Evolutionary conservation across 2,888 invertebrate genomes (phyloP).

Genomic region (Microplitis deprimator): DNA sequence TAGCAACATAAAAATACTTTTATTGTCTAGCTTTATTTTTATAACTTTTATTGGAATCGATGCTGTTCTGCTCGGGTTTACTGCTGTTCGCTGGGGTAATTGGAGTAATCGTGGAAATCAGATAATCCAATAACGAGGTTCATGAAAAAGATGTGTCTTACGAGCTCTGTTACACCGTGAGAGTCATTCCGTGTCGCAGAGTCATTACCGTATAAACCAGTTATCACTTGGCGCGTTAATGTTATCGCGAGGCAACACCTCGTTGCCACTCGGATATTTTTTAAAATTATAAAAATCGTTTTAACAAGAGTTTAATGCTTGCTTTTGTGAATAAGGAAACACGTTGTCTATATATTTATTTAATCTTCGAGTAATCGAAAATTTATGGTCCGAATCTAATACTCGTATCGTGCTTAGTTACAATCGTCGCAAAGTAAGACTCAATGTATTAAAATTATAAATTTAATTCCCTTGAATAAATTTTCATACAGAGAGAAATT

Average conservation of each 20-base stretch:
- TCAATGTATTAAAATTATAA: neutral
- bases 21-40: neutral
- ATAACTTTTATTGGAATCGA: neutral
- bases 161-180: slow-evolving; percentile 35
- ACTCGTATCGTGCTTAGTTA: no score
- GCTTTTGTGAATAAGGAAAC: neutral
- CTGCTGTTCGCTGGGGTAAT: slow-evolving; percentile 30
- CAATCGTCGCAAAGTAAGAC: slow-evolving; percentile 7
- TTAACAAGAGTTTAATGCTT: neutral
- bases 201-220: slow-evolving; percentile 53
- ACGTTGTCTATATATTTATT: neutral
- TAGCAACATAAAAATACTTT: neutral
- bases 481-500: no score
- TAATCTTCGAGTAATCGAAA: no score
- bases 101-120: slow-evolving; percentile 41
- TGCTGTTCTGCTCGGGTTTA: slow-evolving; percentile 4
- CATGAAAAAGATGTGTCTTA: slow-evolving; percentile 6
- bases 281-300: neutral
- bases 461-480: no score
- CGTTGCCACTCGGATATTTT: slow-evolving; percentile 26
- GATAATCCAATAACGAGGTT: slow-evolving; percentile 34
- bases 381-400: no score
- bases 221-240: slow-evolving; percentile 51
- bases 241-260: slow-evolving; percentile 52
- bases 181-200: slow-evolving; percentile 53